Evolutionary conservation across 2,113 vertebrate genomes (phyloP), one percentile per base, ranked within the genome.

Genomic region (Tinamus guttatus): DNA sequence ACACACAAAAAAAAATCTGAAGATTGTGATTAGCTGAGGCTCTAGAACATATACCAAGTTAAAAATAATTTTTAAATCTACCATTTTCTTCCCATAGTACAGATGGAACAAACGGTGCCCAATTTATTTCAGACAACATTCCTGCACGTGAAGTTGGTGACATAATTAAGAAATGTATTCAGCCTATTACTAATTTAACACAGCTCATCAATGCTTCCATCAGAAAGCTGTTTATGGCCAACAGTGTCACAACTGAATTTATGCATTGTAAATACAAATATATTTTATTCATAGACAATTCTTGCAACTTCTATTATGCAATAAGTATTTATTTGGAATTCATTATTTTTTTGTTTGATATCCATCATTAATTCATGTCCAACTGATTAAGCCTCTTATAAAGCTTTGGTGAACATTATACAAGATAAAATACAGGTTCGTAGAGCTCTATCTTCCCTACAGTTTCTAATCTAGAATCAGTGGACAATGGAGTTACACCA

Each of bases 271-370:
- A 98, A 98, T 97, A 98, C 81, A 97, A 98, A 97, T 97, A 98
- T 98, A 98, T 98, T 98, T 98, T 98, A 98, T 98, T 98, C 97
- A 98, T 97, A 87, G 95, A 95, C 95, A 96, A 96, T 93, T 97
- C 96, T 97, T 97, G 94, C 96, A 96, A 97, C 97, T 97, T 98
- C 97, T 98, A 98, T 98, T 98, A 98, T 98, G 96, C 94, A 97
- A 89, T 97, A 98, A 98, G 97, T 98, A 98, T 98, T 98, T 98
- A 97, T 98, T 98, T 98, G 89, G 95, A 97, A 98, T 97, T 98
- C 97, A 96, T 97, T 97, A 96, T 96, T 92, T 91, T 65, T 65
- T 80, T 95, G 95, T 98, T 98, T 98, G 98, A 98, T 96, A 97
- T 81, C 96, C 93, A 98, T 98, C 97, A 98, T 97, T 98, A 98